phyloP scores from a whole-genome alignment of 2,113 vertebrate genomes.

The Cavia porcellus region DNA sequence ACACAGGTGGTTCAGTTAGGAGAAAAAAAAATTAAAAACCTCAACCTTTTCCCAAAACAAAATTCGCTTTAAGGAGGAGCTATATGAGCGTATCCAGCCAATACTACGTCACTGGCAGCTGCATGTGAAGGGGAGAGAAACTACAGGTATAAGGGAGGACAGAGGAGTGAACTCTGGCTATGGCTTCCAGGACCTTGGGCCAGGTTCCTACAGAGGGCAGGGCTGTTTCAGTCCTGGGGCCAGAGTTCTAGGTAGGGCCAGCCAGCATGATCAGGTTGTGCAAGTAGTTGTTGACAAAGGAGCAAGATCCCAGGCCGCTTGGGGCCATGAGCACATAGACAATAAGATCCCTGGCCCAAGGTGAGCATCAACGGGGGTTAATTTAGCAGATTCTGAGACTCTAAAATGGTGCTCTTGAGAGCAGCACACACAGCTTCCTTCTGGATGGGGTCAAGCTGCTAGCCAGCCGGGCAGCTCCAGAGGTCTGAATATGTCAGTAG shows the following conservation, averaged over 20 bases:
- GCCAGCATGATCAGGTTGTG: constrained; percentile 91
- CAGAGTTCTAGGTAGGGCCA: constrained; percentile 78
- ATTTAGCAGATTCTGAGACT: constrained; percentile 99
- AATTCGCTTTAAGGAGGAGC: constrained; percentile 82
- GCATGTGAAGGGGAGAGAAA: constrained; percentile 72
- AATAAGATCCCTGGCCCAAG: no score
- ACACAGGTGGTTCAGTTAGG: constrained; percentile 88
- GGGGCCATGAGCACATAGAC: no score
- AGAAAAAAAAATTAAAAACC: constrained; percentile 83
- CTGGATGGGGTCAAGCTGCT: constrained; percentile 97
- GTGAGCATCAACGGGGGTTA: constrained; percentile 98
- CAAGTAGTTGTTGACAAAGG: constrained; percentile 99
- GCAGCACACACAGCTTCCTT: constrained; percentile 97
- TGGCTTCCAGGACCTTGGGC: constrained; percentile 75
- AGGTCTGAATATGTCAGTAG: constrained; percentile 98
- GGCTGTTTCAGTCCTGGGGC: constrained; percentile 72
- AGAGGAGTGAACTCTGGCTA: constrained; percentile 68
- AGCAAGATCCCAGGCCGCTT: constrained; percentile 98
- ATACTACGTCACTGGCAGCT: constrained; percentile 81
- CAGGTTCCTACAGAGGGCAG: constrained; percentile 72
- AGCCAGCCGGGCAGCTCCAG: constrained; percentile 98
- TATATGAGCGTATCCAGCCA: constrained; percentile 85
- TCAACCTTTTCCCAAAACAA: constrained; percentile 76
- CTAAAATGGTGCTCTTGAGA: constrained; percentile 99
- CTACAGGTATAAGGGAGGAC: neutral